These are phyloP conservation scores for Notarius lentiginosus DNA, from an alignment of 2,113 vertebrate genomes.

Conservation along the genomic window DNA sequence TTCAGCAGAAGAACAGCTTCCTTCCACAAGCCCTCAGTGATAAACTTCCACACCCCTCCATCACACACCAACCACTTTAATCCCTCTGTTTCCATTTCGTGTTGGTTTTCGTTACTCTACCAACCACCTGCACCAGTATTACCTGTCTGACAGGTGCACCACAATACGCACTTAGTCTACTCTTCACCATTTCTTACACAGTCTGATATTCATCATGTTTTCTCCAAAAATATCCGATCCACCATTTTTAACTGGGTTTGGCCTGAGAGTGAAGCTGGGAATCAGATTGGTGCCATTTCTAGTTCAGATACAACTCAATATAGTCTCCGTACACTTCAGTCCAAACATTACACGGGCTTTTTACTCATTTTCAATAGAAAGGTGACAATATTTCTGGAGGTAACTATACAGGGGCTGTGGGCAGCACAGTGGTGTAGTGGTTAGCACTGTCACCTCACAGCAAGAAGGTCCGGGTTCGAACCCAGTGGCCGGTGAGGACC, in stretches of 20 bases:
- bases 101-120: too few species aligned
- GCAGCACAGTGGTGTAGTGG: too few species aligned
- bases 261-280: background rate
- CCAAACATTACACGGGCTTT: background rate
- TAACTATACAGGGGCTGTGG: background rate
- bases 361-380: background rate
- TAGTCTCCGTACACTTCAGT: background rate
- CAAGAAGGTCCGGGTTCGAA: too few species aligned
- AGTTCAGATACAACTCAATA: background rate
- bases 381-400: background rate
- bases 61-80: background rate
- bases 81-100: background rate
- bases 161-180: background rate
- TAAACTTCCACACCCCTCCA: too few species aligned
- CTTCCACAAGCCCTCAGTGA: too few species aligned
- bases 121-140: background rate
- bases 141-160: background rate
- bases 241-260: background rate
- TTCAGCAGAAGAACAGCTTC: too few species aligned
- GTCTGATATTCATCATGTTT: background rate
- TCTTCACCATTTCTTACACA: background rate
- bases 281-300: background rate
- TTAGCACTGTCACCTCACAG: too few species aligned
- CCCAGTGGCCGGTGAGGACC: too few species aligned
- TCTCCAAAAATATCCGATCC: background rate